Evolutionary conservation across 2,888 invertebrate genomes (phyloP).

Genomic region (Leptopilina syphax): DNA sequence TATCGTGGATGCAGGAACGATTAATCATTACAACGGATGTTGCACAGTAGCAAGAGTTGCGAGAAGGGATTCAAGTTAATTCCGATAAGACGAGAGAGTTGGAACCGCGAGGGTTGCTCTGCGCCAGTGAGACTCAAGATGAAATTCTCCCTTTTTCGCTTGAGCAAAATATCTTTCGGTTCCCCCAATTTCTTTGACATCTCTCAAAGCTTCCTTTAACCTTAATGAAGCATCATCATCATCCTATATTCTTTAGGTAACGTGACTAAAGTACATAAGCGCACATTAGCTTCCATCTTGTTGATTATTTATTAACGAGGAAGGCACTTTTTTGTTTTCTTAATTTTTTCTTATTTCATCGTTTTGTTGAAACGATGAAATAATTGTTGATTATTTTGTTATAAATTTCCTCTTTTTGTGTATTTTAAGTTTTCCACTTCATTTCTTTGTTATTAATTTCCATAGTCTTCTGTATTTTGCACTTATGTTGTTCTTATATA

Average conservation of each 20-base stretch:
- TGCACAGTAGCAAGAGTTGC: constrained; percentile 20
- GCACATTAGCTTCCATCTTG: constrained; percentile 4
- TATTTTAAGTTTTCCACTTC: no score
- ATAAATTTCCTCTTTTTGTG: no score
- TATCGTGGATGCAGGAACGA: constrained; percentile 52
- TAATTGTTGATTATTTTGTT: no score
- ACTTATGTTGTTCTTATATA: no score
- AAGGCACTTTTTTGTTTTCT: neutral
- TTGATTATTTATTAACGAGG: constrained; percentile 9
- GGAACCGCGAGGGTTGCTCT: constrained; percentile 53
- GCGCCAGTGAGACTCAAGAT: constrained; percentile 60
- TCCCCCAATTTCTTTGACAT: constrained; percentile 2
- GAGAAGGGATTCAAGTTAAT: constrained; percentile 63
- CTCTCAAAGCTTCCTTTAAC: neutral
- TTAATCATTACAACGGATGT: constrained; percentile 52
- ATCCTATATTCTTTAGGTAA: constrained; percentile 1
- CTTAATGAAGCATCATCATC: constrained; percentile 4
- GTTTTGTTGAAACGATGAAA: no score
- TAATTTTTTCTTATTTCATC: neutral
- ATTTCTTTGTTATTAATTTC: no score
- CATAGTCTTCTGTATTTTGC: no score
- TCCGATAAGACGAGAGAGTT: constrained; percentile 63
- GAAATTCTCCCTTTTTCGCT: constrained; percentile 65
- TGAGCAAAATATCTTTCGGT: constrained; percentile 56
- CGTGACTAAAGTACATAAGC: constrained; percentile 17